Percentiles rank a stretch among this genome's conserved stretches.
These are phyloP conservation scores for Ispidina picta DNA, from an alignment of 2,797 vertebrate genomes.

Conservation along the genomic window DNA sequence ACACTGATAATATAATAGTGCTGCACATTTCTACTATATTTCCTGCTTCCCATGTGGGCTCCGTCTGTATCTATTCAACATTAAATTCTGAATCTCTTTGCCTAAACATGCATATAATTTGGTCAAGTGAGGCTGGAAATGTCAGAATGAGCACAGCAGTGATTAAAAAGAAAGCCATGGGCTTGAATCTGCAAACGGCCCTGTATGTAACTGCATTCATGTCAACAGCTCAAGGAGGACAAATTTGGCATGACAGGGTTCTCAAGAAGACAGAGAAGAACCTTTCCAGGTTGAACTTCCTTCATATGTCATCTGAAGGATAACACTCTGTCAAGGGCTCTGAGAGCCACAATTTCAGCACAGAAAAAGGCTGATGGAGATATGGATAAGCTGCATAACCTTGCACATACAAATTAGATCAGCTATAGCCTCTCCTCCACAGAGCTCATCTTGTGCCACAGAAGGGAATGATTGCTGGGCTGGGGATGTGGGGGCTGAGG, in stretches of 20 bases:
- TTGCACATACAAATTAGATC: background rate
- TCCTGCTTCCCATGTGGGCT: conserved; percentile 30
- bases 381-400: background rate
- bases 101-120: background rate
- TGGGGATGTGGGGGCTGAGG: background rate
- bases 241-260: background rate
- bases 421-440: background rate
- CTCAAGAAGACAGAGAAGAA: background rate
- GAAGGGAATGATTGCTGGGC: background rate
- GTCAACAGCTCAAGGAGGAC: background rate
- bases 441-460: rapidly evolving
- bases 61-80: conserved; percentile 10
- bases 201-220: background rate
- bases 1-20: conserved; percentile 22
- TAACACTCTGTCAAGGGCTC: background rate
- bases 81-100: background rate
- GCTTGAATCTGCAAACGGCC: background rate
- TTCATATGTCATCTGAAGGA: background rate
- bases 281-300: background rate
- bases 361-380: background rate
- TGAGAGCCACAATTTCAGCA: background rate
- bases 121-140: conserved; percentile 6
- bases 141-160: background rate
- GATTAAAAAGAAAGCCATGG: background rate
- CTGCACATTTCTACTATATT: conserved; percentile 12